Percentiles rank a stretch among this genome's conserved stretches.
These are phyloP conservation scores for Bugulina stolonifera DNA, from an alignment of 2,888 invertebrate genomes.

Conservation along the genomic window DNA sequence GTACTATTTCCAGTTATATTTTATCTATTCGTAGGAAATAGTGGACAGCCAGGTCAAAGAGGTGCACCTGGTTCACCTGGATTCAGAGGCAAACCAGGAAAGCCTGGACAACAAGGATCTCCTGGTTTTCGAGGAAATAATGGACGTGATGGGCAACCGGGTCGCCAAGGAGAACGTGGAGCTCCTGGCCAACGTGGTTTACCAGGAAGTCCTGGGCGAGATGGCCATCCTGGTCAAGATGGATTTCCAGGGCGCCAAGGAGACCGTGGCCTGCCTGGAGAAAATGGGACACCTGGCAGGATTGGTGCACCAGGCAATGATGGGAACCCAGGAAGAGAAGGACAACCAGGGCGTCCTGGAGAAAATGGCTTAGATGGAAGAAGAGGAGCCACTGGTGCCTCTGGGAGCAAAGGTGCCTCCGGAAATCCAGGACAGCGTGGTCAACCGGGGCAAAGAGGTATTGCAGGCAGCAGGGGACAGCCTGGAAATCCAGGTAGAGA, in stretches of 20 bases:
- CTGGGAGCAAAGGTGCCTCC: not conserved
- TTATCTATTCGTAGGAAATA: too few species aligned
- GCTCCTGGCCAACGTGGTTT: conserved; percentile 27
- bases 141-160: conserved; percentile 27
- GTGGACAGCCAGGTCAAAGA: not conserved
- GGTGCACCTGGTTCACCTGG: conserved; percentile 11
- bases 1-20: not conserved
- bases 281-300: not conserved
- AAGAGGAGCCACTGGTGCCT: conserved; percentile 22
- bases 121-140: conserved; percentile 16
- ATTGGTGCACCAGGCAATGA: conserved; percentile 15
- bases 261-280: not conserved
- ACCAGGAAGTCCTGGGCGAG: not conserved
- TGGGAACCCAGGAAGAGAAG: conserved; percentile 26
- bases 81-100: conserved; percentile 18
- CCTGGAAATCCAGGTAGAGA: conserved; percentile 11
- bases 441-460: conserved; percentile 4
- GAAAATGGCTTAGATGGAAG: conserved; percentile 26
- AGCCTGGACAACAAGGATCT: not conserved
- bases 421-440: conserved; percentile 27
- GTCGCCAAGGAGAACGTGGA: conserved; percentile 27
- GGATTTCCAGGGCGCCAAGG: not conserved
- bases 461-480: conserved; percentile 22
- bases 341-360: conserved; percentile 11
- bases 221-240: not conserved